Evolutionary conservation across 1,140 invertebrate genomes (phyloP).

Genomic region (Ips nitidus): DNA sequence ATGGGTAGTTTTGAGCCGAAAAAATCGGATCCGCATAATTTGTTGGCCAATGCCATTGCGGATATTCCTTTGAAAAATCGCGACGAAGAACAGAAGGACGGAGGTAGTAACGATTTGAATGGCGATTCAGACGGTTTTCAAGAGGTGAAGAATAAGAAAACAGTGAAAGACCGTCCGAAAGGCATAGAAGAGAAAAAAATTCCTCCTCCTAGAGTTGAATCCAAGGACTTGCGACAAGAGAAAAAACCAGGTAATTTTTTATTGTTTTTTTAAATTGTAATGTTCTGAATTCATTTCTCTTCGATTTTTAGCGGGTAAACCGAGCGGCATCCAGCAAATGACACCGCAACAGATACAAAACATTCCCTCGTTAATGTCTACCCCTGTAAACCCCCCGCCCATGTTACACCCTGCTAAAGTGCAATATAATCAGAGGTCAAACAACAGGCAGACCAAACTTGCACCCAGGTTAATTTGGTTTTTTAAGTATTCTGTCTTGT

Average conservation of each 20-base stretch:
- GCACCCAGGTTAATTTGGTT: constrained; percentile 58
- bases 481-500: background rate
- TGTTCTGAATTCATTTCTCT: background rate
- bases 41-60: constrained; percentile 41
- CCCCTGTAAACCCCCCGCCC: constrained; percentile 55
- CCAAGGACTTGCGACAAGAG: constrained; percentile 49
- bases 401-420: constrained; percentile 49
- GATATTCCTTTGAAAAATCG: constrained; percentile 44
- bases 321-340: constrained; percentile 51
- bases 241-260: constrained; percentile 26
- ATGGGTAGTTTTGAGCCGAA: constrained; percentile 25
- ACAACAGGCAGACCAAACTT: constrained; percentile 57
- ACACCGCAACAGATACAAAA: constrained; percentile 58
- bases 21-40: constrained; percentile 38
- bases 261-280: background rate
- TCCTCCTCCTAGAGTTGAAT: constrained; percentile 50
- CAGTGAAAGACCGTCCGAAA: constrained; percentile 63
- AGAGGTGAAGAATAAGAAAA: constrained; percentile 83
- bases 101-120: constrained; percentile 46
- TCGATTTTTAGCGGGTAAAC: constrained; percentile 8
- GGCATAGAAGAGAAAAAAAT: constrained; percentile 55
- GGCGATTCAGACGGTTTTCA: constrained; percentile 75
- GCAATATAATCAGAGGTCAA: constrained; percentile 59
- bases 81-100: constrained; percentile 41
- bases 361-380: constrained; percentile 57